Base-by-base conservation (phyloP, 2,888 invertebrate species). In the Amblyjoppa proteus region DNA sequence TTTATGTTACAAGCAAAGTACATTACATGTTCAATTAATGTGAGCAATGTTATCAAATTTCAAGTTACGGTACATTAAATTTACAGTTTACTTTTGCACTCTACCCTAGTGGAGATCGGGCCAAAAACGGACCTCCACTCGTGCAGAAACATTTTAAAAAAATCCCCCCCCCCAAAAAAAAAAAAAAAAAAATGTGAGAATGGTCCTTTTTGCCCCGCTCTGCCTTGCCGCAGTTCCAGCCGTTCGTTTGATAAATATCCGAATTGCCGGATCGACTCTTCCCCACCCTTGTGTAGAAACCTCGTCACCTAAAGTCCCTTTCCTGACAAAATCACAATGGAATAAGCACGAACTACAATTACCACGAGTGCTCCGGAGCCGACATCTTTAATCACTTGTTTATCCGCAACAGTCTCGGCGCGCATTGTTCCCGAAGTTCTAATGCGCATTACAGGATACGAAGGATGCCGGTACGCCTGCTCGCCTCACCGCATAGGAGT, bases 171-270 rank as follows among this genome's bases (percentile, higher is more conserved):
- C 20, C 34, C 3, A 34, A 3, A 34, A 34, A 34, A 4, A 4
- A 34, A 34, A 34, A 2, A 34, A 34, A 34, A 4, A 34, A 34
- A 34, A 1, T 34, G 34, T 34, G 34, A 4, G 4, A 34, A 34
- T 34, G 34, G 34, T 34, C 34, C 34, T 34, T 34, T 34, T 34
- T 34, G 34, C 34, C 34, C 34, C 34, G 34, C 34, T 3, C 4
- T 4, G 34, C 34, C 2, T 34, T 34, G 1, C 34, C 34, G 4
- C 4, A 2, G 2, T 34, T 34, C 58, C 58, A 16, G 28, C 20
- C 20, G 20, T 0, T n/a, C 61, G 75, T 64, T 64, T 49, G 64
- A 75, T 64, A 64, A 75, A 75, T 75, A 75, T 75, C 45, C 75
- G 64, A 61, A 64, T 75, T 64, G 61, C 31, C 49, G 75, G 49